These are phyloP conservation scores for Carassius auratus DNA, from an alignment of 2,113 vertebrate species.

Conservation along the genomic window DNA sequence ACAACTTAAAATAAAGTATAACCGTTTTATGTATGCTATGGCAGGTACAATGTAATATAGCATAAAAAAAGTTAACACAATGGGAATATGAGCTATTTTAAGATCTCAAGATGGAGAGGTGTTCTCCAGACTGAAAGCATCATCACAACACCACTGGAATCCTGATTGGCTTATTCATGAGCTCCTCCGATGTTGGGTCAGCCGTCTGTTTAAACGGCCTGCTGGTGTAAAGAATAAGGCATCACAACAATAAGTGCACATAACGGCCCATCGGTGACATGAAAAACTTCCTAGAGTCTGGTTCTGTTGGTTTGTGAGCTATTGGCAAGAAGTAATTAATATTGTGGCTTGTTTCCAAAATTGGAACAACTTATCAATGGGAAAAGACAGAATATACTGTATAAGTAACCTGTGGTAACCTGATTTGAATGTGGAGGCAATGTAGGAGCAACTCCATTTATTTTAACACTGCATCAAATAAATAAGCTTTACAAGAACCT, in stretches of 20 bases:
- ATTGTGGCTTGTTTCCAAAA: slow-evolving; percentile 38
- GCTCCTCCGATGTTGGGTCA: too few relatives aligned
- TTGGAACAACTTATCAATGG: not conserved
- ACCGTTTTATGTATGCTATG: not conserved
- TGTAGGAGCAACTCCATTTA: not conserved
- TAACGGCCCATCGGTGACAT: slow-evolving; percentile 49
- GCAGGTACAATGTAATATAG: not conserved
- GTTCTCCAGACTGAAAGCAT: not conserved
- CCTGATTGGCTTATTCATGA: too few relatives aligned
- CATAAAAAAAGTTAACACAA: not conserved
- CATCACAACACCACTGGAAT: not conserved
- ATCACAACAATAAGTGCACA: slow-evolving; percentile 13
- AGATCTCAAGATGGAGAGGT: not conserved
- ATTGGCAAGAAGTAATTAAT: slow-evolving; percentile 34
- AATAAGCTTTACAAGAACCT: not conserved
- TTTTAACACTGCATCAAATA: not conserved
- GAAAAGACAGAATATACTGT: not conserved
- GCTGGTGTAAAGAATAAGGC: slow-evolving; percentile 20
- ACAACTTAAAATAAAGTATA: too few relatives aligned
- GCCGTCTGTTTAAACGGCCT: slow-evolving; percentile 14
- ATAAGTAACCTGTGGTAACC: slow-evolving; percentile 6
- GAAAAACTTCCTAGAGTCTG: slow-evolving; percentile 48
- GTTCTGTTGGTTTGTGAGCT: slow-evolving; percentile 21
- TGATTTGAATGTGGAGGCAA: not conserved
- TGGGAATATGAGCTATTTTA: not conserved